Evolutionary conservation across 1,140 invertebrate genomes (phyloP).

Genomic region (Pomacea maculata): DNA sequence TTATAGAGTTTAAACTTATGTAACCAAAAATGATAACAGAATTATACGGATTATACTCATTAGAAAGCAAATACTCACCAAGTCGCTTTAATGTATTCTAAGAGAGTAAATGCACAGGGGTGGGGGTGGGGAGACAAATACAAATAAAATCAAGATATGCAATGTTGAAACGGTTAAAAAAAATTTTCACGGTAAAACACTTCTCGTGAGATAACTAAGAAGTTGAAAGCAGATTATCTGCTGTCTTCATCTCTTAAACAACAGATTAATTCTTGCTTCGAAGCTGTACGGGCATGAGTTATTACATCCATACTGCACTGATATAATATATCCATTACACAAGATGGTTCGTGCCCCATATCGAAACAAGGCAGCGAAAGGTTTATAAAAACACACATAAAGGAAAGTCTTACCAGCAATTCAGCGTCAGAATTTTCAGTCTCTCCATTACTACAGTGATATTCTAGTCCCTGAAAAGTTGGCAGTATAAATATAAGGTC

Average conservation of each 20-base stretch:
- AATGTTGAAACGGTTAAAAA: too few species aligned
- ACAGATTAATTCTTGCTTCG: not conserved
- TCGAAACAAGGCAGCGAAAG: not conserved
- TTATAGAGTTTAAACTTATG: too few species aligned
- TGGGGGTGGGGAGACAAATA: too few species aligned
- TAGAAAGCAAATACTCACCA: too few species aligned
- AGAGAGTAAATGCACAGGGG: too few species aligned
- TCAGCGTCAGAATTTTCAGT: slow-evolving; percentile 67
- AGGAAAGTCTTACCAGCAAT: slow-evolving; percentile 70
- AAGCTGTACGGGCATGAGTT: not conserved
- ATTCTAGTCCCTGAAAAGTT: not conserved
- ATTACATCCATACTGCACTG: not conserved
- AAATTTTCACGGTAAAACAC: not conserved
- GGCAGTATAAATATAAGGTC: not conserved
- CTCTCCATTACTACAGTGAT: slow-evolving; percentile 34
- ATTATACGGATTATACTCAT: too few species aligned
- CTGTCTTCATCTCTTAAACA: not conserved
- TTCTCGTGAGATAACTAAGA: not conserved
- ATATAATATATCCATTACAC: not conserved
- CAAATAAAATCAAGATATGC: too few species aligned
- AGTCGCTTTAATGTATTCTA: too few species aligned
- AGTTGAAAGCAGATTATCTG: not conserved
- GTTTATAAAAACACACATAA: not conserved
- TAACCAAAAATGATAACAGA: too few species aligned
- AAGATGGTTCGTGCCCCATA: not conserved